Base-by-base conservation (phyloP, 2,888 invertebrate genomes). In the Drosophila colorata region DNA sequence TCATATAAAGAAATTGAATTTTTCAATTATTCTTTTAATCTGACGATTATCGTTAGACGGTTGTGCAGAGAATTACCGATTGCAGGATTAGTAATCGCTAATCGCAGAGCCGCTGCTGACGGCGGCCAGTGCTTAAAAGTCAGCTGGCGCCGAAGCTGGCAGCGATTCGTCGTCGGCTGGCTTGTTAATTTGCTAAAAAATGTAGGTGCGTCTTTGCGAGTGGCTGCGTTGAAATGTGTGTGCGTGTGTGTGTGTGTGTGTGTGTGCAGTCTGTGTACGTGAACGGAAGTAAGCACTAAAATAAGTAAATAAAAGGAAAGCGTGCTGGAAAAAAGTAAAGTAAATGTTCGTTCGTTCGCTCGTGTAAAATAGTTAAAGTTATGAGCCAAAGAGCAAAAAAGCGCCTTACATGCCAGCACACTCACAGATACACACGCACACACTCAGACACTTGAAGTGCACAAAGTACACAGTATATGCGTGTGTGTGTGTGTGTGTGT, bases 351-450 rank as follows among this genome's bases (percentile, higher is more conserved):
- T 55, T 68, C 63, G 60, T 52, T 65, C 61, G 66, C 51, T 84
- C 85, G 85, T 81, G 85, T 84, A 80, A 84, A 80, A 84, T 81
- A 80, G 79, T 84, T 81, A 51, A 84, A 84, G 79, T 80, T 80
- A 84, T 84, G 79, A 63, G 64, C 67, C 67, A 74, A 84, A 74
- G 70, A 79, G 61, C 79, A 78, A 58, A 78, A 78, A 49, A 60
- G 52, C 69, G 74, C 72, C 81, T 63, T 38, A 53, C 56, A 49
- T 55, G 38, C 75, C 46, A 53, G 25, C 59, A 44, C 48, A 44
- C 47, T 37, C 56, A 41, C 47, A 57, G 16, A 20, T 20, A 35
- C 48, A 41, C 28, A 37, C 40, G 41, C 38, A 31, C 51, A 49
- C 33, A 37, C 51, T 18, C 47, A 57, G 25, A 16, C 41, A 47